phyloP scores from a whole-genome alignment of 1,140 invertebrate genomes.

The Caenorhabditis brenneri region DNA sequence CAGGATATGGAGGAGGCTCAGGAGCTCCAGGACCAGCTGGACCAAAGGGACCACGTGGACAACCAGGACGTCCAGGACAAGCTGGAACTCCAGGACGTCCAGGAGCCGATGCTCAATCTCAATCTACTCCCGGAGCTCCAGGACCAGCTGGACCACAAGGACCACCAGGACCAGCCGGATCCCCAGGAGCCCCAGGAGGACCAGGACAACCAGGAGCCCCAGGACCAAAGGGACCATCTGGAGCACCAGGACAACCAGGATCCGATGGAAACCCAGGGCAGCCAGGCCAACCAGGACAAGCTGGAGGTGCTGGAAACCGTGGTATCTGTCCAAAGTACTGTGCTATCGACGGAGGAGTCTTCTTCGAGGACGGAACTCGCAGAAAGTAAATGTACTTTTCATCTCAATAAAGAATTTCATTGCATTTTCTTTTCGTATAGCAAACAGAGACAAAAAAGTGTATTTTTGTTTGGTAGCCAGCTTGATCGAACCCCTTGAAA shows the following conservation, averaged over 20 bases:
- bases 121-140: not conserved
- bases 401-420: too few species aligned
- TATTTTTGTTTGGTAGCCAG: too few species aligned
- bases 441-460: too few species aligned
- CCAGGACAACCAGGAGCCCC: slow-evolving; percentile 40
- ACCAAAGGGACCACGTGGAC: slow-evolving; percentile 46
- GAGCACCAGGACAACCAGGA: slow-evolving; percentile 51
- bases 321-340: slow-evolving; percentile 48
- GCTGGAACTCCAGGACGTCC: slow-evolving; percentile 4
- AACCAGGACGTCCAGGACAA: slow-evolving; percentile 15
- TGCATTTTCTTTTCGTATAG: too few species aligned
- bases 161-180: slow-evolving; percentile 23
- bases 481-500: too few species aligned
- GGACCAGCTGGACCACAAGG: slow-evolving; percentile 28
- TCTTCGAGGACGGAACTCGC: slow-evolving; percentile 7
- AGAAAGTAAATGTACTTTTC: not conserved
- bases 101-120: slow-evolving; percentile 27
- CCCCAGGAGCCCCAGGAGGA: slow-evolving; percentile 37
- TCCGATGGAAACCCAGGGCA: slow-evolving; percentile 41
- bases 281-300: slow-evolving; percentile 19
- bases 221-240: slow-evolving; percentile 51
- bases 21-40: slow-evolving; percentile 43
- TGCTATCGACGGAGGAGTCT: slow-evolving; percentile 13
- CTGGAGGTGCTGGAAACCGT: slow-evolving; percentile 16
- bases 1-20: not conserved